phyloP scores from a whole-genome alignment of 2,888 invertebrate genomes.

The Meghimatium bilineatum region DNA sequence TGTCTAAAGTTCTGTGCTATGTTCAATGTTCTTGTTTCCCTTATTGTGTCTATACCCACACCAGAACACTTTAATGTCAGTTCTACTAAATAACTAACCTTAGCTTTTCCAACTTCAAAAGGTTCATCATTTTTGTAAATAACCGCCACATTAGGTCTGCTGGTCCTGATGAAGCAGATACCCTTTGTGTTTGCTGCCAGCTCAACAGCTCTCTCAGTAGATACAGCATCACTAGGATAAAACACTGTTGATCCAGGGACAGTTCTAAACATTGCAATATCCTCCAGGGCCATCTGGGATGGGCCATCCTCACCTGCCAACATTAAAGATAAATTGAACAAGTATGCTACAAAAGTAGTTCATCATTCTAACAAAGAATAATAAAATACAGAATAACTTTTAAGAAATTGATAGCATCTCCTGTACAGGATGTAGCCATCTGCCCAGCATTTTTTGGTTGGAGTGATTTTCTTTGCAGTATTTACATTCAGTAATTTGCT shows the following conservation, averaged over 20 bases:
- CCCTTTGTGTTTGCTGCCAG: constrained; percentile 96
- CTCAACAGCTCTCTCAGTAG: constrained; percentile 95
- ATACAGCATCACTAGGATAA: constrained; percentile 92
- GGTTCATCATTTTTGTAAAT: constrained; percentile 90
- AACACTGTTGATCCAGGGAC: constrained; percentile 86
- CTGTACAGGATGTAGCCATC: too few species aligned
- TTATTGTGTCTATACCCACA: too few species aligned
- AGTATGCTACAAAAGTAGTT: neutral
- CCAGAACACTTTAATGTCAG: too few species aligned
- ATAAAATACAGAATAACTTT: too few species aligned
- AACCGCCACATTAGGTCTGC: constrained; percentile 91
- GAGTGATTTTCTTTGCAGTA: too few species aligned
- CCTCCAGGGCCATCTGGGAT: constrained; percentile 99
- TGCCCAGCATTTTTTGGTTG: too few species aligned
- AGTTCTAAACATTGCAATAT: constrained; percentile 94
- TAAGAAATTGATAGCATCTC: too few species aligned
- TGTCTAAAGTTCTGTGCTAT: too few species aligned
- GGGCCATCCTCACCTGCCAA: constrained; percentile 91
- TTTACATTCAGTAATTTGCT: too few species aligned
- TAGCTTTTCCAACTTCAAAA: constrained; percentile 84
- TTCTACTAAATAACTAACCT: constrained; percentile 72
- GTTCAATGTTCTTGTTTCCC: too few species aligned
- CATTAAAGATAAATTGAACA: neutral
- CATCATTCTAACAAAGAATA: neutral
- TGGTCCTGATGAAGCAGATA: constrained; percentile 96